These are phyloP conservation scores for Trachelus troglodyta DNA, from an alignment of 2,888 invertebrate species.

Conservation along the genomic window DNA sequence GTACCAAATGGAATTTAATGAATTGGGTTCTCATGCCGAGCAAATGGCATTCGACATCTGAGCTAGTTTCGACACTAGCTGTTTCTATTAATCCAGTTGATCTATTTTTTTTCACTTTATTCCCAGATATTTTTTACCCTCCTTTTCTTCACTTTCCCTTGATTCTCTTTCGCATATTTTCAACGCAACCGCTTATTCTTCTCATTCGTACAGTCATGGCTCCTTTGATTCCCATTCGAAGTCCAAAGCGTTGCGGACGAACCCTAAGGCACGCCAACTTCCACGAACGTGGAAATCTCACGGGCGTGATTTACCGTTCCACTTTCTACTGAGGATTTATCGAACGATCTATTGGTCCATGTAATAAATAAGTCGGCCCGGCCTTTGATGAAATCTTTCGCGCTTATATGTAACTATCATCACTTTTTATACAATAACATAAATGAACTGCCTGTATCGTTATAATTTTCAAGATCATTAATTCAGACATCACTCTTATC, in stretches of 20 bases:
- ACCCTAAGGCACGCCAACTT: conserved; percentile 11
- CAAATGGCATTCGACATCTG: conserved; percentile 9
- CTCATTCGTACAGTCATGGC: neutral
- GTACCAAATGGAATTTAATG: conserved; percentile 15
- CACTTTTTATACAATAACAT: conserved; percentile 6
- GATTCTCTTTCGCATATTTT: neutral
- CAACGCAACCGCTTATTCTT: neutral
- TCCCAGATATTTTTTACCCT: neutral
- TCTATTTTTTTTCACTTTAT: neutral
- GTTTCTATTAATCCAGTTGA: neutral
- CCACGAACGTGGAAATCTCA: conserved; percentile 38
- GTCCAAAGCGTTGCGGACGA: neutral
- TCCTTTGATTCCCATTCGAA: conserved; percentile 1
- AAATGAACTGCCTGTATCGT: neutral
- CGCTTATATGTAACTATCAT: conserved; percentile 23
- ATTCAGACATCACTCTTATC: neutral
- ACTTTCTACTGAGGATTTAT: conserved; percentile 45
- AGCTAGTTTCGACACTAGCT: conserved; percentile 3
- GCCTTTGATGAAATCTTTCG: conserved; percentile 9
- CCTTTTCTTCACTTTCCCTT: neutral
- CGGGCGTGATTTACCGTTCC: conserved; percentile 38
- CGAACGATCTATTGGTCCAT: conserved; percentile 26
- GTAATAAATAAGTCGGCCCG: neutral
- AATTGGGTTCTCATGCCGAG: conserved; percentile 22
- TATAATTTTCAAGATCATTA: neutral